phyloP scores from a whole-genome alignment of 2,113 vertebrate species.

The Austrofundulus limnaeus region DNA sequence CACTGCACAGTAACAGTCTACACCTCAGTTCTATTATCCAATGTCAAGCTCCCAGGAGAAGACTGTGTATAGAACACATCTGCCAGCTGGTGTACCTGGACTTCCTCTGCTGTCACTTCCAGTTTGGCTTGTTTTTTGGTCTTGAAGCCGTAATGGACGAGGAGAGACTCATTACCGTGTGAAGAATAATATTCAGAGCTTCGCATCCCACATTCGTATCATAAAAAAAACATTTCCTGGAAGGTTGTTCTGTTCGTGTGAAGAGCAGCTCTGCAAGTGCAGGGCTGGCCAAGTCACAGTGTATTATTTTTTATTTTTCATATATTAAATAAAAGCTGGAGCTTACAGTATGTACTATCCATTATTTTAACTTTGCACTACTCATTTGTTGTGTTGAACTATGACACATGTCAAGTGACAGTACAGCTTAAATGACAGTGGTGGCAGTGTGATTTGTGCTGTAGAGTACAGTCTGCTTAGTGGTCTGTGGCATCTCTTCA shows the following conservation, averaged over 20 bases:
- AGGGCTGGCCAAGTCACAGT: constrained; percentile 1
- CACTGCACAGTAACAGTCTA: constrained; percentile 17
- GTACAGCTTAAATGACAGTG: constrained; percentile 35
- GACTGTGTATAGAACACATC: constrained; percentile 20
- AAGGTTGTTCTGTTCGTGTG: not conserved
- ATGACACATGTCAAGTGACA: constrained; percentile 22
- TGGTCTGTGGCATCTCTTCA: constrained; percentile 41
- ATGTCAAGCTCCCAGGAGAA: constrained; percentile 24
- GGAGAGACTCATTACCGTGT: constrained; percentile 23
- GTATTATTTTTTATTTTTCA: not conserved
- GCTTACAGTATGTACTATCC: not conserved
- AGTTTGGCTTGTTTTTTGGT: constrained; percentile 18
- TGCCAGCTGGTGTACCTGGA: constrained; percentile 21
- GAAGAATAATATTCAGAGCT: constrained; percentile 12
- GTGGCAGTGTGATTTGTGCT: constrained; percentile 62
- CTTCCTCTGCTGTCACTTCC: constrained; percentile 24
- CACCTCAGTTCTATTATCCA: constrained; percentile 24
- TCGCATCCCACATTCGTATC: constrained; percentile 5
- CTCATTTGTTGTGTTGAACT: not conserved
- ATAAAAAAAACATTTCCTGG: constrained; percentile 14
- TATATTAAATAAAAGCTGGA: constrained; percentile 6
- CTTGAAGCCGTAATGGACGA: constrained; percentile 21
- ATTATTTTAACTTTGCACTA: not conserved
- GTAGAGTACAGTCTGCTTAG: constrained; percentile 35
- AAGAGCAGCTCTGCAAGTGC: constrained; percentile 20